Evolutionary conservation across 2,888 invertebrate genomes (phyloP).

Genomic region (Yponomeuta cagnagella): DNA sequence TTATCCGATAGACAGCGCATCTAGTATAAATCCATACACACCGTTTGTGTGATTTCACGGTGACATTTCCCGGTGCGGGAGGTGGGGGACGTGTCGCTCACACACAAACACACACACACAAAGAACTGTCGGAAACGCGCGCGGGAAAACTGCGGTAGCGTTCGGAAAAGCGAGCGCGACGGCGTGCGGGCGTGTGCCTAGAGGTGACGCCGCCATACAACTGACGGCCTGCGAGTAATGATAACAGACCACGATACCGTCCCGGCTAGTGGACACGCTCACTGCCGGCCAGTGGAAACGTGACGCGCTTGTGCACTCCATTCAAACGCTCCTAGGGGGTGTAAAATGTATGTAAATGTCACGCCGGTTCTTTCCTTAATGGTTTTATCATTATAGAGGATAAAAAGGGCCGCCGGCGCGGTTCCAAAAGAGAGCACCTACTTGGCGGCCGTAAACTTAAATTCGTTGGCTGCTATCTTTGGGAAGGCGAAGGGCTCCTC

Average conservation of each 20-base stretch:
- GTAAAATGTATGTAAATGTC: slow-evolving; percentile 3
- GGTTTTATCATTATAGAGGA: background rate
- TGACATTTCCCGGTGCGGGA: slow-evolving; percentile 52
- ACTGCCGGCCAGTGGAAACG: background rate
- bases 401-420: background rate
- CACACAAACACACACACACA: background rate
- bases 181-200: slow-evolving; percentile 47
- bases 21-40: slow-evolving; percentile 42
- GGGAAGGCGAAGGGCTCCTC: background rate
- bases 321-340: background rate
- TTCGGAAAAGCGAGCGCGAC: slow-evolving; percentile 18
- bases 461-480: background rate
- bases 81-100: slow-evolving; percentile 22
- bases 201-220: slow-evolving; percentile 45
- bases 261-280: background rate
- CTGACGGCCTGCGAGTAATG: slow-evolving; percentile 51
- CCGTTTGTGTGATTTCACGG: slow-evolving; percentile 52
- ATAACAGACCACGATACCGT: slow-evolving; percentile 38
- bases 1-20: slow-evolving; percentile 34
- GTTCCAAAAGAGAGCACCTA: background rate
- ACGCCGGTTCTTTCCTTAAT: background rate
- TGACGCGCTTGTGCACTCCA: background rate
- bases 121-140: slow-evolving; percentile 37
- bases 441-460: background rate
- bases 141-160: slow-evolving; percentile 14